These are phyloP conservation scores for Erpornis zantholeuca DNA, from an alignment of 2,113 vertebrate genomes.

Conservation along the genomic window DNA sequence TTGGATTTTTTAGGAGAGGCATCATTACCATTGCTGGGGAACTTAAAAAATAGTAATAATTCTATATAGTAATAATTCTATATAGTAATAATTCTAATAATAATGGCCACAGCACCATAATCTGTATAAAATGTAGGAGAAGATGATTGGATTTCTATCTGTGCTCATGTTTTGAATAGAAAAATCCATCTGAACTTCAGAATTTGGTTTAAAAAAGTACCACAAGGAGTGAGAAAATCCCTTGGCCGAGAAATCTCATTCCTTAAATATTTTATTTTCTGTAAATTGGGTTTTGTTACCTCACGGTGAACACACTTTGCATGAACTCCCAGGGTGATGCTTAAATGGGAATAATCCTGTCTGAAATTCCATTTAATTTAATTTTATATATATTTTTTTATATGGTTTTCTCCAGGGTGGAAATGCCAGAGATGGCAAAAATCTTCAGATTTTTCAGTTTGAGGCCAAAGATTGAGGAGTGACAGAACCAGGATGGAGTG, in stretches of 20 bases:
- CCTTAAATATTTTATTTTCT: neutral
- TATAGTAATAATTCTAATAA: neutral
- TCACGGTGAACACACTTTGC: neutral
- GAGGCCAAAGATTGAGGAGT: neutral
- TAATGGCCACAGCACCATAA: neutral
- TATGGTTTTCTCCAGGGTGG: neutral
- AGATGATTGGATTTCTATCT: neutral
- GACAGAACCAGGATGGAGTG: rapidly evolving
- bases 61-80: neutral
- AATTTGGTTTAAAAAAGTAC: neutral
- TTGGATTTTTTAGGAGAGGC: neutral
- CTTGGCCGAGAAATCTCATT: neutral
- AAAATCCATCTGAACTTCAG: neutral
- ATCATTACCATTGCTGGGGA: neutral
- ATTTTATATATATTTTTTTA: too few species aligned
- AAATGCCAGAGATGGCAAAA: neutral
- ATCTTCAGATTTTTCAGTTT: neutral
- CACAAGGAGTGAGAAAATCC: neutral
- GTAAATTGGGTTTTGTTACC: neutral
- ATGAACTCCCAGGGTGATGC: neutral
- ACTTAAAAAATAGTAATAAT: neutral
- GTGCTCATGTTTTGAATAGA: neutral
- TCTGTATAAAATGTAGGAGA: neutral
- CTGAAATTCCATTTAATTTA: neutral
- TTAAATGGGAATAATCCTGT: neutral